Conservation (phyloP, 2,113 vertebrate genomes). For the Corvus cornix region DNA sequence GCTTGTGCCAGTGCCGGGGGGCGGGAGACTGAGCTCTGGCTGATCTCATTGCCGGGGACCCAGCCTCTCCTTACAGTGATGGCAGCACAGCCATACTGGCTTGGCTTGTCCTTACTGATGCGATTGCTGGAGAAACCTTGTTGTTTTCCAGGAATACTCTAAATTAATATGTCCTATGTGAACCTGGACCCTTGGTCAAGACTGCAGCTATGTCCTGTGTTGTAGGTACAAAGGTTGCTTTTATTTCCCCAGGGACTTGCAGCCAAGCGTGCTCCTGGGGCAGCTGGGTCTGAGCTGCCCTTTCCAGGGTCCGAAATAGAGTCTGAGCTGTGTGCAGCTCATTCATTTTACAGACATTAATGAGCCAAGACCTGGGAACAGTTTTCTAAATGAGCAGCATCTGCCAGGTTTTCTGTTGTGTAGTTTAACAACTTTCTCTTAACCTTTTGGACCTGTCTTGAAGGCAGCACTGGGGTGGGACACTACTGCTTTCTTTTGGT, state of each 20-base stretch:
- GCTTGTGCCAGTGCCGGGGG: fast-evolving
- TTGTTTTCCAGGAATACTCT: background rate
- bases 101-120: background rate
- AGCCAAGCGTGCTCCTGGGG: background rate
- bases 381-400: background rate
- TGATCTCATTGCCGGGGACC: fast-evolving
- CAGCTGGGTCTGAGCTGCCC: background rate
- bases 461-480: background rate
- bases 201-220: fast-evolving
- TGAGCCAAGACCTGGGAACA: background rate
- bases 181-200: constrained; percentile 31
- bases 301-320: background rate
- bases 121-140: background rate
- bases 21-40: background rate
- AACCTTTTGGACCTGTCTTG: background rate
- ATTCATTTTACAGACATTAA: background rate
- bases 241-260: background rate
- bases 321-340: background rate
- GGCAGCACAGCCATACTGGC: background rate
- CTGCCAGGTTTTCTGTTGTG: background rate
- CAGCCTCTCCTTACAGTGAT: fast-evolving
- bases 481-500: background rate
- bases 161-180: background rate
- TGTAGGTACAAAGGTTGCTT: background rate
- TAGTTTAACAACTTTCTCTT: background rate